Evolutionary conservation across 2,888 invertebrate genomes (phyloP), one percentile per base, ranked within the genome.

Genomic region (Drosophila multiciliata): DNA sequence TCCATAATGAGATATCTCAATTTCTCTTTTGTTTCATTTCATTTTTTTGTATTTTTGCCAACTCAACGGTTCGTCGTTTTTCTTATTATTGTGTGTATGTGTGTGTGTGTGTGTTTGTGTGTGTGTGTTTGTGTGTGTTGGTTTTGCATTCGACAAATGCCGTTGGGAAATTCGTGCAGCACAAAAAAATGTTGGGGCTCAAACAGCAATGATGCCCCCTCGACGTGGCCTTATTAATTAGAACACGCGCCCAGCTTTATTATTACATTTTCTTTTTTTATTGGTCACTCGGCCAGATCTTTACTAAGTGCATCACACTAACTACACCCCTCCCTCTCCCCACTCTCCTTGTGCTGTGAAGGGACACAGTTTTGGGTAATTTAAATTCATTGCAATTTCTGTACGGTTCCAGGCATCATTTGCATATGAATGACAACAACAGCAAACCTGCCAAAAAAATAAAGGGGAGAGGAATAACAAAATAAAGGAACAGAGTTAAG

Each of bases 1-100:
- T 82, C 81, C 85, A 85, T 85, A 87, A 85, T 85, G 87, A 87
- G 85, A 87, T 85, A 85, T 85, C 85, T 85, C 85, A 81, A 87
- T 85, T 82, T 85, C 81, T 79, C 85, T 83, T 87, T 85, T 87
- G 85, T 87, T 85, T 87, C 87, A 81, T 87, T 85, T 77, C 80
- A 42, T 65, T 60, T 60, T 64, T 60, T 69, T 80, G 42, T 71
- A 62, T 73, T 60, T 49, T 52, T 61, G 35, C 49, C 42, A 58
- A 54, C 61, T 63, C 60, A 54, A 67, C 58, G 66, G 61, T 53
- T 59, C 36, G 12, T 40, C 52, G 67, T 54, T 49, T 72, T 69
- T 70, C 33, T 68, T 72, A 66, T 72, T 73, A 75, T 67, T 68
- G 57, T 23, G 45, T 45, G 15, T 45, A 15, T 48, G n/a, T 48